A percentile compares a stretch with the other conserved stretches of the same genome.
Evolutionary conservation across 2,888 invertebrate species (phyloP).

Genomic region (Ectemnius lituratus): DNA sequence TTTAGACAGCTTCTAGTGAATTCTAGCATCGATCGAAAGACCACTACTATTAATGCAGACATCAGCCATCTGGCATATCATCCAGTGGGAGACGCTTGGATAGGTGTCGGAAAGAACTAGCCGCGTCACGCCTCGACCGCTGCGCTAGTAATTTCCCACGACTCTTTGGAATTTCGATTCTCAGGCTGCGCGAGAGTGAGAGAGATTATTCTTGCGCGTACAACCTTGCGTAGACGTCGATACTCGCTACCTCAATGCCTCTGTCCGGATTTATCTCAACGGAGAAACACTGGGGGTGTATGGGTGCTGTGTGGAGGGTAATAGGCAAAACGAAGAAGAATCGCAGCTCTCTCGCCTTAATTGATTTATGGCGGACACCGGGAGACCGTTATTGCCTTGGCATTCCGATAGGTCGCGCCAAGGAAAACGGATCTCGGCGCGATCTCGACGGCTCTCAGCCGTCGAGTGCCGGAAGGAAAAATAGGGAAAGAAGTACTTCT

Average conservation of each 20-base stretch:
- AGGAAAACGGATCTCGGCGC: not conserved
- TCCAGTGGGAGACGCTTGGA: no score
- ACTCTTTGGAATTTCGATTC: slow-evolving; percentile 9
- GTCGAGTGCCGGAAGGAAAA: slow-evolving; percentile 18
- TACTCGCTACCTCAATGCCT: not conserved
- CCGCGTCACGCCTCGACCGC: slow-evolving; percentile 4
- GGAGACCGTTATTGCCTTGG: slow-evolving; percentile 5
- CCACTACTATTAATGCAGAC: no score
- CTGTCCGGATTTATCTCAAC: no score
- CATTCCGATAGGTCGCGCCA: not conserved
- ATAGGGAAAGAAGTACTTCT: slow-evolving; percentile 31
- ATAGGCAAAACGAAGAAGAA: slow-evolving; percentile 4
- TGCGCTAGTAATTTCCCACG: slow-evolving; percentile 19
- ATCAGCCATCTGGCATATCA: slow-evolving; percentile 27
- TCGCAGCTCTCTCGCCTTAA: slow-evolving; percentile 4
- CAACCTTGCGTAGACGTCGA: not conserved
- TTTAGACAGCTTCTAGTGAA: no score
- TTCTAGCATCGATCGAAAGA: no score
- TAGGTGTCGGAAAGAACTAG: slow-evolving; percentile 29
- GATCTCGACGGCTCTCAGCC: not conserved
- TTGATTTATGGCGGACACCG: slow-evolving; percentile 4
- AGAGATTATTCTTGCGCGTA: not conserved
- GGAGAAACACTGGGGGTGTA: not conserved
- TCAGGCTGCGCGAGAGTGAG: not conserved
- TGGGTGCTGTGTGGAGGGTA: not conserved